Evolutionary conservation across 2,113 vertebrate genomes (phyloP).

Genomic region (Thryonomys swinderianus): DNA sequence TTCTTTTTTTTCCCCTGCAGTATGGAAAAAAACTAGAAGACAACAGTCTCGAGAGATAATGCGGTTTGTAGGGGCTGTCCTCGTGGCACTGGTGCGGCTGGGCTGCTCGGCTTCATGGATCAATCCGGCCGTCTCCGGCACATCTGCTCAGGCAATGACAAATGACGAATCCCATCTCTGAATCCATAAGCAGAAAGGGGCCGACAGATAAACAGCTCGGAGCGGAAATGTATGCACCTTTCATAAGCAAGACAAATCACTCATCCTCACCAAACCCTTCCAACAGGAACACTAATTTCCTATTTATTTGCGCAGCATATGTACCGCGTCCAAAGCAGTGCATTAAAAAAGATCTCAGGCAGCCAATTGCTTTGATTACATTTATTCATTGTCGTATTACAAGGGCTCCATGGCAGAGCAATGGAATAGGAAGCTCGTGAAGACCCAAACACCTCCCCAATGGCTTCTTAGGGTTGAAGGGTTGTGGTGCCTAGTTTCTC

Average conservation of each 20-base stretch:
- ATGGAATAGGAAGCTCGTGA: constrained; percentile 50
- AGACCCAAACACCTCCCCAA: constrained; percentile 66
- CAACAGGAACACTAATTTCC: constrained; percentile 85
- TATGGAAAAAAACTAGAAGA: constrained; percentile 10
- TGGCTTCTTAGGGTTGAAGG: not conserved
- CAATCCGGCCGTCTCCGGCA: constrained; percentile 80
- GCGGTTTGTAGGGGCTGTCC: constrained; percentile 71
- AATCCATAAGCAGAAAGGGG: constrained; percentile 84
- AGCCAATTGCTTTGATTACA: constrained; percentile 83
- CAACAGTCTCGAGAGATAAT: constrained; percentile 57
- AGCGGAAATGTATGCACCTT: constrained; percentile 84
- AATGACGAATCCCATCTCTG: constrained; percentile 82
- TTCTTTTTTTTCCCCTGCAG: constrained; percentile 1
- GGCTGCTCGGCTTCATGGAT: constrained; percentile 77
- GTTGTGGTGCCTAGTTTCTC: not conserved
- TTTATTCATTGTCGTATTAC: constrained; percentile 79
- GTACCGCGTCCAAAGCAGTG: constrained; percentile 83
- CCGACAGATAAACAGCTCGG: constrained; percentile 84
- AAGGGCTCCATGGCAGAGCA: constrained; percentile 73
- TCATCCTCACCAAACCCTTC: constrained; percentile 84
- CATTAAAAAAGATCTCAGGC: constrained; percentile 84
- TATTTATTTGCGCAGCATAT: constrained; percentile 86
- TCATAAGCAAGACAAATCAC: constrained; percentile 88
- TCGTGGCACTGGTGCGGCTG: constrained; percentile 61
- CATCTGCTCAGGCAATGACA: constrained; percentile 84